Percentiles rank a stretch among this genome's conserved stretches.
phyloP scores from a whole-genome alignment of 2,113 vertebrate genomes.

The Pygoscelis antarcticus region DNA sequence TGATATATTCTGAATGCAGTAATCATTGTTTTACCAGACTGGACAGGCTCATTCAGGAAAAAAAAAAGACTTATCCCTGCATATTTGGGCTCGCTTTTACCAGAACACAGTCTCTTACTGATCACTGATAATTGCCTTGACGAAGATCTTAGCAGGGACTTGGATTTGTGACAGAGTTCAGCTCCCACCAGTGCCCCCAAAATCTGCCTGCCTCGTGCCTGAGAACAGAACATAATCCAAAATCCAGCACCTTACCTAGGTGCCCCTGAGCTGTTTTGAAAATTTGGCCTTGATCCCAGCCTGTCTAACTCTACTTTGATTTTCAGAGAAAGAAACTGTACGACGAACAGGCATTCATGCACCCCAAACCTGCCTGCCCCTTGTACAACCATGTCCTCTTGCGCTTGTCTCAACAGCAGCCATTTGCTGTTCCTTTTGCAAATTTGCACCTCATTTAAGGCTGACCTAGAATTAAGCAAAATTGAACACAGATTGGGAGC shows the following conservation, averaged over 20 bases:
- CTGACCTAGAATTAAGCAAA: slow-evolving; percentile 1
- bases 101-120: background rate
- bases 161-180: background rate
- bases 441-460: slow-evolving; percentile 29
- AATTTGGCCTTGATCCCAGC: background rate
- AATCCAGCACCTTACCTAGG: background rate
- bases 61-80: background rate
- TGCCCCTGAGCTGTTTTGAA: background rate
- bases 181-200: background rate
- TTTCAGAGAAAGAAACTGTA: background rate
- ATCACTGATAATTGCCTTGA: background rate
- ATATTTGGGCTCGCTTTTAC: background rate
- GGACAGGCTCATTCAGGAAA: background rate
- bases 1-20: background rate
- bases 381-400: background rate
- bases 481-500: background rate
- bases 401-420: background rate
- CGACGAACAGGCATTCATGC: background rate
- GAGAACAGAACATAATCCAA: background rate
- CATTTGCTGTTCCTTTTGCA: background rate
- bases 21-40: background rate
- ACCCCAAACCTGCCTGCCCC: background rate
- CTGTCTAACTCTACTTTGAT: background rate
- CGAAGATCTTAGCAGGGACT: background rate
- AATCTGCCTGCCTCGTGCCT: background rate